Conservation (phyloP, 2,888 invertebrate genomes). For the Acleris holmiana region DNA sequence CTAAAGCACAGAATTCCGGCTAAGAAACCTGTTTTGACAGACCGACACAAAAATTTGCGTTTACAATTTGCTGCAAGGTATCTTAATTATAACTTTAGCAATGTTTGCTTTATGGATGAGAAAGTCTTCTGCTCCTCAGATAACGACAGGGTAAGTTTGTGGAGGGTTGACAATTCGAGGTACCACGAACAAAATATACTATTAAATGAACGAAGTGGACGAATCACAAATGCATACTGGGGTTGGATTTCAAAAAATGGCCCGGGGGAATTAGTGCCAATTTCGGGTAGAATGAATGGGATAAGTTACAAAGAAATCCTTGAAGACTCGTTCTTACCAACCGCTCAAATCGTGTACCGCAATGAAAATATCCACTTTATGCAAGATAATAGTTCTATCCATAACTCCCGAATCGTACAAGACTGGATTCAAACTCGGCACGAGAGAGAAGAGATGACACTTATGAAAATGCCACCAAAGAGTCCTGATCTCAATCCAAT, state of each 20-base stretch:
- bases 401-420: constrained; percentile 1
- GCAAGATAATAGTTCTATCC: constrained; percentile 15
- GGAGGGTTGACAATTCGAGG: background rate
- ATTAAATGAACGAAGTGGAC: background rate
- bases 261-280: constrained; percentile 7
- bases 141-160: background rate
- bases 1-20: background rate
- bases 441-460: background rate
- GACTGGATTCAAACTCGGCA: background rate
- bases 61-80: background rate
- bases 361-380: constrained; percentile 1
- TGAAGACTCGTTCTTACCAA: constrained; percentile 9
- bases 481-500: constrained; percentile 14
- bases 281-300: constrained; percentile 6
- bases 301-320: constrained; percentile 1
- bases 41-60: background rate
- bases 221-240: constrained; percentile 8
- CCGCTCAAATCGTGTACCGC: constrained; percentile 5
- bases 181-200: background rate
- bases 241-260: constrained; percentile 11
- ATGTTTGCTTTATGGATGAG: constrained; percentile 3
- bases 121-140: background rate
- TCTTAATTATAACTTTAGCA: background rate
- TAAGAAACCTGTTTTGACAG: background rate
- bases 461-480: constrained; percentile 2